Conservation (phyloP, 2,113 vertebrate species). For the Amphiprion ocellaris region DNA sequence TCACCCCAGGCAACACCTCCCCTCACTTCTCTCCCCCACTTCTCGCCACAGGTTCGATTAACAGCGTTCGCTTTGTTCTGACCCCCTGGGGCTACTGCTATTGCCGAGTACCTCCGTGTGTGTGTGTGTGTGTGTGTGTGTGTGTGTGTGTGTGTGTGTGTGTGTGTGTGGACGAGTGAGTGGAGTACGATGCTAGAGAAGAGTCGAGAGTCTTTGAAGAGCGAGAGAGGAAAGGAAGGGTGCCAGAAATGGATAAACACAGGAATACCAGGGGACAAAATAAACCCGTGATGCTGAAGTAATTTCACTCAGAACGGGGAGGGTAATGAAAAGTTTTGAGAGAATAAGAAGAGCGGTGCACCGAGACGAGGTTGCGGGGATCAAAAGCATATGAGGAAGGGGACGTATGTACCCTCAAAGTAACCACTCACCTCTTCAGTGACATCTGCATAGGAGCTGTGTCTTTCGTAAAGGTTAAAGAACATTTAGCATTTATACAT, state of each 20-base stretch:
- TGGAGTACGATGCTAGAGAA: slow-evolving; percentile 8
- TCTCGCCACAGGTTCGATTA: slow-evolving; percentile 67
- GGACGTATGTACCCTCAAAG: slow-evolving; percentile 13
- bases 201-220: slow-evolving; percentile 62
- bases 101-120: slow-evolving; percentile 36
- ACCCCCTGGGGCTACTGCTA: slow-evolving; percentile 52
- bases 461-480: not conserved
- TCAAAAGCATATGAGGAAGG: slow-evolving; percentile 20
- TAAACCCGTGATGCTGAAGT: slow-evolving; percentile 46
- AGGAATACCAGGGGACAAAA: slow-evolving; percentile 59
- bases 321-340: slow-evolving; percentile 25
- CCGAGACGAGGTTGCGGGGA: not conserved
- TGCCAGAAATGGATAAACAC: slow-evolving; percentile 56
- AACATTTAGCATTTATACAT: slow-evolving; percentile 2
- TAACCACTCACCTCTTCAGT: slow-evolving; percentile 16
- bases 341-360: slow-evolving; percentile 28
- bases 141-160: not conserved
- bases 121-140: slow-evolving; percentile 1
- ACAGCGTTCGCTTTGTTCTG: slow-evolving; percentile 65
- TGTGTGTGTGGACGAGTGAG: slow-evolving; percentile 14
- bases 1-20: slow-evolving; percentile 17
- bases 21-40: slow-evolving; percentile 22
- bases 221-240: slow-evolving; percentile 25
- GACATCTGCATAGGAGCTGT: slow-evolving; percentile 5
- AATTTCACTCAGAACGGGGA: slow-evolving; percentile 36